Evolutionary conservation across 2,888 invertebrate genomes (phyloP), one percentile per base, ranked within the genome.

Genomic region (Tenthredo notha): DNA sequence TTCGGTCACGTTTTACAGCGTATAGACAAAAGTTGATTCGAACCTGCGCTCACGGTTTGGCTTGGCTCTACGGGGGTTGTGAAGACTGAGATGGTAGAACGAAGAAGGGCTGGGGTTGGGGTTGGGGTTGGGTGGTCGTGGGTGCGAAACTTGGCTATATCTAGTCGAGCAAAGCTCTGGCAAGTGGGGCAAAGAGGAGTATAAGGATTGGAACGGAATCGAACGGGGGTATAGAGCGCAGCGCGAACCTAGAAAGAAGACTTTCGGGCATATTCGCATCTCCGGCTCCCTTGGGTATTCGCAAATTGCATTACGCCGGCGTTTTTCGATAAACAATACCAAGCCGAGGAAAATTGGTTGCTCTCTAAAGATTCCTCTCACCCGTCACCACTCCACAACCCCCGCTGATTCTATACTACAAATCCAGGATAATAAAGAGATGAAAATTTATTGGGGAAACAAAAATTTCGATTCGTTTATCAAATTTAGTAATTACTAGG

Each of bases 1-100:
- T 85, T 85, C 70, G 85, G 85, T 85, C 85, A 85, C 85, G 85
- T 85, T 85, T 85, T 85, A 85, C 80, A 85, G 70, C 80, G 85
- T 85, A 85, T 85, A 78, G 80, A 78, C 80, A 80, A 85, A 85
- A 85, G 85, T 85, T 85, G 78, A 85, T 85, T 85, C 80, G 85
- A 77, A 80, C 80, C 80, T 40, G 58, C 61, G 21, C 80, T 33
- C 58, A 18, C 33, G 58, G 15, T 58, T 33, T 58, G 40, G 54
- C 33, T 18, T 21, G 80, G 37, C 12, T 25, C 61, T 12, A 25
- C 25, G 61, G 61, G 61, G 61, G 61, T 12, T 61, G 25, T 2
- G 54, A 54, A 54, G 77, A 29, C 29, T 77, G 77, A 40, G 47
- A 29, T 54, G 77, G 50, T 54, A n/a, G 29, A 61, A 7, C 10